These are phyloP conservation scores for Zosterops pallidus DNA, from an alignment of 2,113 vertebrate species.

Conservation along the genomic window DNA sequence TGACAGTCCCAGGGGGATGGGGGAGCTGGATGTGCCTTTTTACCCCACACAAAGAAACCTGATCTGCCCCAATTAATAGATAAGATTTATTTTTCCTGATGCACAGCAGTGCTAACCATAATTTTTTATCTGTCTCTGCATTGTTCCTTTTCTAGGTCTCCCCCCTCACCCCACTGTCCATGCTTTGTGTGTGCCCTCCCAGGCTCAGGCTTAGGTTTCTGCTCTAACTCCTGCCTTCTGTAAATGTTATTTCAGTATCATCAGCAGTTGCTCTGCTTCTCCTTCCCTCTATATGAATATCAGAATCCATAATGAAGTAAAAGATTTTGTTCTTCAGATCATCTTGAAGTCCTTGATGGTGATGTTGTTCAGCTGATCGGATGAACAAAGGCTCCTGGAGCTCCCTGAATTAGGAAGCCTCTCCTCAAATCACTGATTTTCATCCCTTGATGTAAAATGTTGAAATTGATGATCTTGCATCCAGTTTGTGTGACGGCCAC, in stretches of 20 bases:
- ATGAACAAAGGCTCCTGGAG: background rate
- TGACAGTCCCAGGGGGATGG: fast-evolving
- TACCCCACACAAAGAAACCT: background rate
- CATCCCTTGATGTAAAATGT: background rate
- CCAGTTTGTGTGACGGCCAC: background rate
- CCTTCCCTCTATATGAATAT: background rate
- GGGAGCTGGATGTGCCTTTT: fast-evolving
- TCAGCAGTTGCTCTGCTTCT: background rate
- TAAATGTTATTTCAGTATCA: background rate
- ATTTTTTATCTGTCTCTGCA: background rate
- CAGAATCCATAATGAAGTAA: background rate
- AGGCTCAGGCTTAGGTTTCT: background rate
- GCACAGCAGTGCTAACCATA: background rate
- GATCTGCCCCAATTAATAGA: background rate
- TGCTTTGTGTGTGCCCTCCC: background rate
- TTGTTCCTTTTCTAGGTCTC: background rate
- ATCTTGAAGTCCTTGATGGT: background rate
- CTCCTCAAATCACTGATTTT: background rate
- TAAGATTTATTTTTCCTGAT: background rate
- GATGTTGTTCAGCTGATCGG: background rate
- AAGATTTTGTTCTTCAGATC: background rate
- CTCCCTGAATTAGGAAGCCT: background rate
- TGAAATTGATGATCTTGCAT: background rate
- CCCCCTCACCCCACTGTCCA: fast-evolving
- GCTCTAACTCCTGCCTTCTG: background rate